Evolutionary conservation across 2,888 invertebrate species (phyloP).

Genomic region (Pristionchus entomophagus): DNA sequence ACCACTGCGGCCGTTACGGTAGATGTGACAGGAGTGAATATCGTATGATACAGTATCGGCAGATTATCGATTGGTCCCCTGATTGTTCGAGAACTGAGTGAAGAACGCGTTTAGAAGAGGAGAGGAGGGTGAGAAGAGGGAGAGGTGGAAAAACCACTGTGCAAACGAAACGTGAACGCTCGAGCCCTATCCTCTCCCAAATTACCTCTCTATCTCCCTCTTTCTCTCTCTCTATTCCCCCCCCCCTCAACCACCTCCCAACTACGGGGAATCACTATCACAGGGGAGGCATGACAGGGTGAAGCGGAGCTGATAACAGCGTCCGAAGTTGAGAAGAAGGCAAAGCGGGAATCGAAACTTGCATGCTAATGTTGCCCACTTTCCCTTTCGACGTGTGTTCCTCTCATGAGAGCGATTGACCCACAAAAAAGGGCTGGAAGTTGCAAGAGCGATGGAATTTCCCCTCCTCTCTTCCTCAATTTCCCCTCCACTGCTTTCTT

Average conservation of each 20-base stretch:
- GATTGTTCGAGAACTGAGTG: background rate
- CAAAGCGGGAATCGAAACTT: no score
- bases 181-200: background rate
- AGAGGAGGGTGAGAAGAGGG: background rate
- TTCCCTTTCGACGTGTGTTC: background rate
- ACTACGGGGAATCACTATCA: no score
- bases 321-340: no score
- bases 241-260: background rate
- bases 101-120: background rate
- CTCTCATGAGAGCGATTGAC: background rate
- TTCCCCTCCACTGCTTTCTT: background rate
- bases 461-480: background rate
- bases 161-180: conserved; percentile 1
- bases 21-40: background rate
- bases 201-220: background rate
- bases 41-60: background rate
- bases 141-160: conserved; percentile 3
- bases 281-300: no score
- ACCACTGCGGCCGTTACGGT: background rate
- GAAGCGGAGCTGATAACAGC: no score
- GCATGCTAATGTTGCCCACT: background rate
- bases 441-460: background rate
- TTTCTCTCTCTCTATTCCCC: background rate
- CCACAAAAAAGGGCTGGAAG: background rate
- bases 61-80: background rate